Evolutionary conservation across 2,888 invertebrate genomes (phyloP).

Genomic region (Iselma pallidipennis): DNA sequence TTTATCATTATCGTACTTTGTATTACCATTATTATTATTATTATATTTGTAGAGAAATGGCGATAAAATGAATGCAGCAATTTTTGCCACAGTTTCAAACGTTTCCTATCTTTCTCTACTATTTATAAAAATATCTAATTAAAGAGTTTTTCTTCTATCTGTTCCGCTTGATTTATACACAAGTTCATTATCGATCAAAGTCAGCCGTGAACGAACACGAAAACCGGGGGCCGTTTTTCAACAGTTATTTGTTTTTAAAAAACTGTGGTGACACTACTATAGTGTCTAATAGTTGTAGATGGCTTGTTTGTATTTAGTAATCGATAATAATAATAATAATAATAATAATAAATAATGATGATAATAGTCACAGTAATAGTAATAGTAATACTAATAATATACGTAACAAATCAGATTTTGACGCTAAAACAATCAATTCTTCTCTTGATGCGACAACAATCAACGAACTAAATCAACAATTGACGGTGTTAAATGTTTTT

Average conservation of each 20-base stretch:
- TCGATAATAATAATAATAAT: neutral
- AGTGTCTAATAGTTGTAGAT: too few species aligned
- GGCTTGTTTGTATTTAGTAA: too few species aligned
- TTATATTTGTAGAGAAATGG: too few species aligned
- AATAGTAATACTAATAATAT: constrained; percentile 25
- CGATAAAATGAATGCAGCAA: too few species aligned
- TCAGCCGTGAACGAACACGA: constrained; percentile 33
- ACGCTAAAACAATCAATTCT: constrained; percentile 52
- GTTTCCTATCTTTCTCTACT: neutral
- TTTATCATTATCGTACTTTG: constrained; percentile 12
- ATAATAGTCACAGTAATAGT: neutral
- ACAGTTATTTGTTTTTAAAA: too few species aligned
- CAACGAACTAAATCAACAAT: constrained; percentile 49
- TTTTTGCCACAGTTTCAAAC: too few species aligned
- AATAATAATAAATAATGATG: too few species aligned
- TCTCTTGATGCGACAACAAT: constrained; percentile 45
- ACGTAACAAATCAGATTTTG: constrained; percentile 50
- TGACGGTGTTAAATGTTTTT: constrained; percentile 9
- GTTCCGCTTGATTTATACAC: constrained; percentile 50
- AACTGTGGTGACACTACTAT: too few species aligned
- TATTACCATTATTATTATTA: too few species aligned
- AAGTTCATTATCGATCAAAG: constrained; percentile 52
- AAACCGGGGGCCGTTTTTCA: neutral
- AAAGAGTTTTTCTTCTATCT: constrained; percentile 47
- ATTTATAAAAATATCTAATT: constrained; percentile 42